phyloP scores from a whole-genome alignment of 2,888 invertebrate species.

The Acrocera orbiculus region DNA sequence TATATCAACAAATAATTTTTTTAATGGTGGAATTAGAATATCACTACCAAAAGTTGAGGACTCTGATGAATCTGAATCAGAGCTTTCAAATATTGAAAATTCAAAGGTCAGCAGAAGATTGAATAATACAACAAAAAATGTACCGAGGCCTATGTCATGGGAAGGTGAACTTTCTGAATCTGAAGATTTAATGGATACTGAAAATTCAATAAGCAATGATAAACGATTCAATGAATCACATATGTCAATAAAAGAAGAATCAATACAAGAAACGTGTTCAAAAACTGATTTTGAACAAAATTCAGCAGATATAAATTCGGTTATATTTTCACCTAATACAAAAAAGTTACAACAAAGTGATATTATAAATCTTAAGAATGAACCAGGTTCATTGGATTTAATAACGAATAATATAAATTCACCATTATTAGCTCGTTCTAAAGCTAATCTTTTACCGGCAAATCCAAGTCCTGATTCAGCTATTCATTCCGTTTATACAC shows the following conservation, averaged over 20 bases:
- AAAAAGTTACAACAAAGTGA: constrained; percentile 18
- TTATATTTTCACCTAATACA: constrained; percentile 7
- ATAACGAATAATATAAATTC: constrained; percentile 34
- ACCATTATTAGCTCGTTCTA: constrained; percentile 47
- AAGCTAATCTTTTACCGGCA: constrained; percentile 44
- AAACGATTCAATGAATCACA: constrained; percentile 9
- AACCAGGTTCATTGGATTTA: constrained; percentile 18
- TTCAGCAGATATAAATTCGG: constrained; percentile 7
- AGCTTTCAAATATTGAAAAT: constrained; percentile 29
- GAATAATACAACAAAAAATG: constrained; percentile 31
- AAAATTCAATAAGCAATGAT: constrained; percentile 15
- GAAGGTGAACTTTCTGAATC: constrained; percentile 82
- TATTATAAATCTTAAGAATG: constrained; percentile 29
- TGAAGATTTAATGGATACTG: constrained; percentile 41
- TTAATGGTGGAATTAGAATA: constrained; percentile 17
- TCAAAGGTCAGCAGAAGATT: constrained; percentile 35
- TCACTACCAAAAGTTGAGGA: constrained; percentile 23
- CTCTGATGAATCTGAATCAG: constrained; percentile 27
- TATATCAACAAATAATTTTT: constrained; percentile 5
- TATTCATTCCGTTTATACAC: constrained; percentile 71
- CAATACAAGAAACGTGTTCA: constrained; percentile 3
- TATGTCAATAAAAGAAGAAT: constrained; percentile 8
- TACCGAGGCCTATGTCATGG: constrained; percentile 80
- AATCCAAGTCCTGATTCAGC: constrained; percentile 79
- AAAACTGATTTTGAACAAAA: constrained; percentile 11